phyloP scores from a whole-genome alignment of 1,140 invertebrate genomes.

The Achatina immaculata region DNA sequence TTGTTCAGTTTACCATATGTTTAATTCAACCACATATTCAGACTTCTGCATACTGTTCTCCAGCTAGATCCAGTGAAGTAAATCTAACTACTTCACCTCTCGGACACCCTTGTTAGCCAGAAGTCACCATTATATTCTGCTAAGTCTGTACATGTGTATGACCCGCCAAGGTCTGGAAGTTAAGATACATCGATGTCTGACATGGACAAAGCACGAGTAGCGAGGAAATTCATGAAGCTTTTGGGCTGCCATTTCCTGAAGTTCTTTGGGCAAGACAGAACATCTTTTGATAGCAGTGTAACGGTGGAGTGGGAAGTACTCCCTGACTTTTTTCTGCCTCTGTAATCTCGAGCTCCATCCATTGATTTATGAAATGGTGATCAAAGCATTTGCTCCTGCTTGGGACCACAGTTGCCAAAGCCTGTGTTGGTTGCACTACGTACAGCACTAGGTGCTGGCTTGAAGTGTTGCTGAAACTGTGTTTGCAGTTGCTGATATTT shows the following conservation, averaged over 20 bases:
- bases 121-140: slow-evolving; percentile 88
- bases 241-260: slow-evolving; percentile 80
- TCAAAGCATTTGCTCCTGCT: slow-evolving; percentile 23
- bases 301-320: slow-evolving; percentile 81
- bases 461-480: not conserved
- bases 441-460: no score
- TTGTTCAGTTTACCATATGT: no score
- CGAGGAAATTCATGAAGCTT: slow-evolving; percentile 83
- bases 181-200: slow-evolving; percentile 78
- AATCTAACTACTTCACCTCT: not conserved
- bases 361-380: slow-evolving; percentile 78
- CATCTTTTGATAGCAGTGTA: slow-evolving; percentile 85
- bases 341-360: slow-evolving; percentile 87
- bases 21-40: no score
- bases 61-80: no score
- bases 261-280: slow-evolving; percentile 83
- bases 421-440: slow-evolving; percentile 1
- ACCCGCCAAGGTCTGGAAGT: slow-evolving; percentile 84
- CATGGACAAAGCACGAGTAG: slow-evolving; percentile 78
- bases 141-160: slow-evolving; percentile 83
- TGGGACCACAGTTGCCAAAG: not conserved
- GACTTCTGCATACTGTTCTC: no score
- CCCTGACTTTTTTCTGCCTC: slow-evolving; percentile 79
- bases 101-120: slow-evolving; percentile 78
- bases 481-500: not conserved